Evolutionary conservation across 2,113 vertebrate species (phyloP).

Genomic region (Bostrychus sinensis): DNA sequence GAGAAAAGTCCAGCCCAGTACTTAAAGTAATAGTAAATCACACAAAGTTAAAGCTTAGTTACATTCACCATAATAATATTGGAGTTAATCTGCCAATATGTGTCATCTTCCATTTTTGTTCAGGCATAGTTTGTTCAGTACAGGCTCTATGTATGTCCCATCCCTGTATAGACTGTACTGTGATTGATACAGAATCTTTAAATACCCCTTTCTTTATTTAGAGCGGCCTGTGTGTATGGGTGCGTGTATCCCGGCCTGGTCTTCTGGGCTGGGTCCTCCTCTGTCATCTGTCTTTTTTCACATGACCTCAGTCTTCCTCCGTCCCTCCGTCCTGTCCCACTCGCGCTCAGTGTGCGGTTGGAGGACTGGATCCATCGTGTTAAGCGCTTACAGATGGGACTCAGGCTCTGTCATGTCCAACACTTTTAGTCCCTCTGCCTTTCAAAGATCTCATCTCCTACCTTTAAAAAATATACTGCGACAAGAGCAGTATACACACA

Average conservation of each 20-base stretch:
- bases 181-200: constrained; percentile 24
- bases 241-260: constrained; percentile 22
- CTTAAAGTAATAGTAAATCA: too few relatives aligned
- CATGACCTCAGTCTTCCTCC: constrained; percentile 61
- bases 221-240: constrained; percentile 10
- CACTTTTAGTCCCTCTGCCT: constrained; percentile 27
- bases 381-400: constrained; percentile 78
- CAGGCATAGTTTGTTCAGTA: not conserved
- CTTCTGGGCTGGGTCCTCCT: constrained; percentile 40
- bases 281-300: constrained; percentile 73
- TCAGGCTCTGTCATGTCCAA: constrained; percentile 44
- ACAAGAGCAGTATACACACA: not conserved
- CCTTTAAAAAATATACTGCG: not conserved
- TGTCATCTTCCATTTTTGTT: too few relatives aligned
- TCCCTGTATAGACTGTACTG: not conserved
- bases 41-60: too few relatives aligned
- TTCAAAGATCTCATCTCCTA: not conserved
- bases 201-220: constrained; percentile 28
- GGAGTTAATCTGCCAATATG: too few relatives aligned
- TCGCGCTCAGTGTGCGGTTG: constrained; percentile 59
- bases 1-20: too few relatives aligned
- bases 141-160: not conserved
- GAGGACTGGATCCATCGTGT: constrained; percentile 63
- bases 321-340: constrained; percentile 49
- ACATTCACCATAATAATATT: too few relatives aligned